phyloP scores from a whole-genome alignment of 2,888 invertebrate genomes.

The Apotomis betuletana region DNA sequence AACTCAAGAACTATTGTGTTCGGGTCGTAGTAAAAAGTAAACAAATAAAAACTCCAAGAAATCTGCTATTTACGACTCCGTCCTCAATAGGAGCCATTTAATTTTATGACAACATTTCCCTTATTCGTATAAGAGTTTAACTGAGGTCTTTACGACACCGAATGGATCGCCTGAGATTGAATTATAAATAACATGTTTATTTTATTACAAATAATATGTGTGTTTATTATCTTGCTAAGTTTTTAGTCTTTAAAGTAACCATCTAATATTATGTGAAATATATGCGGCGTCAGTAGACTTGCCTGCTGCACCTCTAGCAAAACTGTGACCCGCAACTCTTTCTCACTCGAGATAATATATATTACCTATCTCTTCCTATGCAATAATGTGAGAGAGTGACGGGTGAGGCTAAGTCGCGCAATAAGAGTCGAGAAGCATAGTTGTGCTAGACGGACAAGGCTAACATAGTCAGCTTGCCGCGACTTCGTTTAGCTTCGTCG shows the following conservation, averaged over 20 bases:
- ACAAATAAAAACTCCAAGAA: slow-evolving; percentile 42
- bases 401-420: too few relatives aligned
- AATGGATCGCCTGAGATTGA: slow-evolving; percentile 30
- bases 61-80: slow-evolving; percentile 39
- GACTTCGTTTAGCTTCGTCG: too few relatives aligned
- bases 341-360: too few relatives aligned
- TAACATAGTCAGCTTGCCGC: too few relatives aligned
- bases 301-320: too few relatives aligned
- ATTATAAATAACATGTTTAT: slow-evolving; percentile 31
- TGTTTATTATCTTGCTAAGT: slow-evolving; percentile 2
- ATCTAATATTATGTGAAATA: too few relatives aligned
- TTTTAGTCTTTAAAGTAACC: not conserved
- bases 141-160: slow-evolving; percentile 30
- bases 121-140: slow-evolving; percentile 38
- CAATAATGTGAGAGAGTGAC: too few relatives aligned
- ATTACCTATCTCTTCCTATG: too few relatives aligned
- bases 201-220: not conserved
- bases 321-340: too few relatives aligned
- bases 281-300: too few relatives aligned
- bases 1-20: slow-evolving; percentile 23
- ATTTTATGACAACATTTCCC: slow-evolving; percentile 37
- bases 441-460: too few relatives aligned
- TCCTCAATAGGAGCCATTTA: slow-evolving; percentile 37
- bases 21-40: slow-evolving; percentile 33
- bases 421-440: too few relatives aligned